A percentile compares a stretch with the other conserved stretches of the same genome.
phyloP scores from a whole-genome alignment of 2,113 vertebrate genomes.

The Anhinga anhinga region DNA sequence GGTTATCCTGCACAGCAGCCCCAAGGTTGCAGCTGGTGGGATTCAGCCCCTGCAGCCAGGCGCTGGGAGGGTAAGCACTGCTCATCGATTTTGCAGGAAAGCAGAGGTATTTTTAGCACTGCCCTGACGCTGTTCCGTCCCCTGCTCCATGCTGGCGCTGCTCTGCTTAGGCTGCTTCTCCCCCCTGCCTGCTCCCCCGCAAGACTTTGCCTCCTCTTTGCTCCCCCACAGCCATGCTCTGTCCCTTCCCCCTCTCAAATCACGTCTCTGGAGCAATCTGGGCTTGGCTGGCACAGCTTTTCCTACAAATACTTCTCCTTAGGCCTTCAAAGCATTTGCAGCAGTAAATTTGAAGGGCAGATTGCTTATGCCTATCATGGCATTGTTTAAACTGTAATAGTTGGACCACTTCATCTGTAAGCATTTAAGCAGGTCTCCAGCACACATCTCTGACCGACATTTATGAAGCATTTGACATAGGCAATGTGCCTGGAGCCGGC shows the following conservation, averaged over 20 bases:
- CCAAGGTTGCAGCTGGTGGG: slow-evolving; percentile 9
- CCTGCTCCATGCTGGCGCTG: neutral
- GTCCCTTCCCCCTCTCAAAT: neutral
- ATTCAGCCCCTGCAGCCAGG: slow-evolving; percentile 4
- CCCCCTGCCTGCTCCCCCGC: no score
- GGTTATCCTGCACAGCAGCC: neutral
- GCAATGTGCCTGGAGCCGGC: neutral
- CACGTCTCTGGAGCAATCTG: accelerated
- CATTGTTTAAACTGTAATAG: neutral
- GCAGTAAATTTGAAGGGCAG: neutral
- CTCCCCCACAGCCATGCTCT: accelerated
- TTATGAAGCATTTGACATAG: neutral
- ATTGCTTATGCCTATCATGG: neutral
- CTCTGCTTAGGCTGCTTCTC: neutral
- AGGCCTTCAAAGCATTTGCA: neutral
- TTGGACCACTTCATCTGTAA: neutral
- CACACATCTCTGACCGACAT: neutral
- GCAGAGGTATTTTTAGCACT: slow-evolving; percentile 64
- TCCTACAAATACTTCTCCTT: neutral
- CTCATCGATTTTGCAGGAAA: slow-evolving; percentile 58
- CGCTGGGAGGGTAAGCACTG: neutral
- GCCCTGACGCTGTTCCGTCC: neutral
- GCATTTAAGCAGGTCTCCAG: neutral
- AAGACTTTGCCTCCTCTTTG: neutral
- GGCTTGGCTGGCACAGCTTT: neutral